Evolutionary conservation across 30 jellyfish, hydroid and myxozoan genomes (phyloP), one percentile per base, ranked within the genome.

Genomic region (Chrysaora quinquecirrha): DNA sequence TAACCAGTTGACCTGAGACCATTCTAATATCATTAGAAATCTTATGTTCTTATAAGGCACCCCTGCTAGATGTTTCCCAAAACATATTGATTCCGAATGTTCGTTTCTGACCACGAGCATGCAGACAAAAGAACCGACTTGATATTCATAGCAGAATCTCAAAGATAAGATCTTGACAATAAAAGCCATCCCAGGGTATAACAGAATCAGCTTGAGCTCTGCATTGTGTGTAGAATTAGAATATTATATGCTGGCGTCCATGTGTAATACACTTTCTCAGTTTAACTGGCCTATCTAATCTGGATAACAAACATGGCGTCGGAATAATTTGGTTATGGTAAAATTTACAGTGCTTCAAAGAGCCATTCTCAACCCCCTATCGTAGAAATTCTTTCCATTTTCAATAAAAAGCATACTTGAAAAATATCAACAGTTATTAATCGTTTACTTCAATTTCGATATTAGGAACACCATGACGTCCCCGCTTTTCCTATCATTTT

Each of bases 1-100:
- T 2, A 20, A 21, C 35, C 66, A 56, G 24, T 34, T 82, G 92
- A 82, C 92, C 92, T 60, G 34, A 70, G 92, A 30, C 73, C 48
- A 35, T 82, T 82, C 60, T 82, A 82, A 82, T 82, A 70, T 68
- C 85, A 82, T 82, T 82, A 82, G 68, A 25, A 33, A n/a, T 69
- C 82, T 23, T 68, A 38, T 75, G 64, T 75, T 49, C 76, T 30
- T 20, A 27, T 49, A 34, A 72, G 61, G 85, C 92, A 49, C 90
- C 69, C 90, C 90, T 49, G 76, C 90, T 52, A 60, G 75, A 68
- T 68, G 74, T 82, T 82, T 82, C 85, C 85, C 92, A 82, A 82
- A 82, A 82, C 92, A 82, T 58, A 12, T 76, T 30, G 79, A 69
- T 25, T 82, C 73, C 50, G 46, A 29, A 35, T 75, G 25, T 56